Evolutionary conservation across 2,888 invertebrate species (phyloP).

Genomic region (Smittia aterrima): DNA sequence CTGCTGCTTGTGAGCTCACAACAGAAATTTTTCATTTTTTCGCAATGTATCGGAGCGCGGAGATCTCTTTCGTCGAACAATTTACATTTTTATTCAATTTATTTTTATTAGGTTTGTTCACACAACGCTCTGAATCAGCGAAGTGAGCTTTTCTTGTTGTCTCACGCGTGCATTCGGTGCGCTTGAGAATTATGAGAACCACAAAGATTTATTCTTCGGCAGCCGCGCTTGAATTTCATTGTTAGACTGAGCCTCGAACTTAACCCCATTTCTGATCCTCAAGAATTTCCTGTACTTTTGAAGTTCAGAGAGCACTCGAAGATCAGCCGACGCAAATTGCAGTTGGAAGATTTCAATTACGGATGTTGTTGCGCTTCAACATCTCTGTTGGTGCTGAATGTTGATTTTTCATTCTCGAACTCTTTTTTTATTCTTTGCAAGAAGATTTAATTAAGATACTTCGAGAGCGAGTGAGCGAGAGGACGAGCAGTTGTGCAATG

Average conservation of each 20-base stretch:
- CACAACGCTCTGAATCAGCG: not conserved
- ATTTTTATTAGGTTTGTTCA: constrained; percentile 2
- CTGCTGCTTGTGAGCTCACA: not conserved
- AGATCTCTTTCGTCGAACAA: constrained; percentile 9
- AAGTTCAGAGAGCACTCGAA: not conserved
- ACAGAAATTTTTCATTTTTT: not conserved
- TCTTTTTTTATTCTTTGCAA: not conserved
- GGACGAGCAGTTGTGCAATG: not conserved
- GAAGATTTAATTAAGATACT: constrained; percentile 29
- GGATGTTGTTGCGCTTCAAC: not conserved
- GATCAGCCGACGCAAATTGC: not conserved
- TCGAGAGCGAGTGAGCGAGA: not conserved
- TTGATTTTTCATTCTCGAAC: not conserved
- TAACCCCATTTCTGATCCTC: constrained; percentile 4
- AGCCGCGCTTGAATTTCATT: not conserved
- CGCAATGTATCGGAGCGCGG: not conserved
- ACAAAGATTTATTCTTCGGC: not conserved
- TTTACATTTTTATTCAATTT: constrained; percentile 13
- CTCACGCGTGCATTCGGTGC: not conserved
- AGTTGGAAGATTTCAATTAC: constrained; percentile 9
- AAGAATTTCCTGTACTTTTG: not conserved
- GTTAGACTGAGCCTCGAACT: not conserved
- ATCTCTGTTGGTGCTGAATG: not conserved
- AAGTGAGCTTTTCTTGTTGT: not conserved
- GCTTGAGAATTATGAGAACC: too few species aligned